These are phyloP conservation scores for Oryzias javanicus DNA, from an alignment of 2,113 vertebrate species.

Conservation along the genomic window DNA sequence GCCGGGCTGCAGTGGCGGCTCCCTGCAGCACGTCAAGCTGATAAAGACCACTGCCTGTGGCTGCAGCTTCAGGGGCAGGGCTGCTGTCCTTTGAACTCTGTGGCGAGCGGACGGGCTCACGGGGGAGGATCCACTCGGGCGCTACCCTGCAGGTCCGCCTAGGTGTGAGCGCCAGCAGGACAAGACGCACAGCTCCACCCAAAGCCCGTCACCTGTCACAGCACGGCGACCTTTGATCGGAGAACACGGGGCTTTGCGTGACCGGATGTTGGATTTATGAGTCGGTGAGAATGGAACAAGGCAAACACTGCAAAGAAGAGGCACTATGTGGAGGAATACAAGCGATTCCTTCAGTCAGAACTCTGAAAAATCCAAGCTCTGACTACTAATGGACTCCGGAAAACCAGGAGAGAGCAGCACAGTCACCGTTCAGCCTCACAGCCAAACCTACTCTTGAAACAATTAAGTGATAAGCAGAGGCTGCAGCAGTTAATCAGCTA, in stretches of 20 bases:
- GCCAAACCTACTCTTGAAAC: too few relatives aligned
- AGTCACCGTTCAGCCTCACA: too few relatives aligned
- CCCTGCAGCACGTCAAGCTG: slow-evolving; percentile 48
- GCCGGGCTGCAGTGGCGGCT: slow-evolving; percentile 53
- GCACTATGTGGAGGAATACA: too few relatives aligned
- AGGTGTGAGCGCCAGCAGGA: not conserved
- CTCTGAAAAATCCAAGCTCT: too few relatives aligned
- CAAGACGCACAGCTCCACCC: slow-evolving; percentile 48
- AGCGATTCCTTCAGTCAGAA: too few relatives aligned
- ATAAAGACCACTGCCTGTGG: slow-evolving; percentile 48
- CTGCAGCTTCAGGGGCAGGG: slow-evolving; percentile 58
- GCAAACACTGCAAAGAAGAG: too few relatives aligned
- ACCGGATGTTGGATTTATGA: slow-evolving; percentile 28
- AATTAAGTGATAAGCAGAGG: too few relatives aligned
- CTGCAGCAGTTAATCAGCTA: too few relatives aligned
- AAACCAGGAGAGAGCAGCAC: too few relatives aligned
- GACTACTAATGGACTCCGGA: too few relatives aligned
- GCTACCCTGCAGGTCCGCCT: slow-evolving; percentile 12
- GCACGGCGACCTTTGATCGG: slow-evolving; percentile 71
- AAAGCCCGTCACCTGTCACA: slow-evolving; percentile 52
- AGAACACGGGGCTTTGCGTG: slow-evolving; percentile 5
- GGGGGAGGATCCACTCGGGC: slow-evolving; percentile 29
- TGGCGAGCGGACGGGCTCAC: slow-evolving; percentile 26
- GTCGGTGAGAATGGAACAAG: too few relatives aligned
- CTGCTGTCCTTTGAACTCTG: slow-evolving; percentile 69